A percentile compares a stretch with the other conserved stretches of the same genome.
Evolutionary conservation across 2,113 vertebrate genomes (phyloP).

Genomic region (Haliaeetus leucogaster): DNA sequence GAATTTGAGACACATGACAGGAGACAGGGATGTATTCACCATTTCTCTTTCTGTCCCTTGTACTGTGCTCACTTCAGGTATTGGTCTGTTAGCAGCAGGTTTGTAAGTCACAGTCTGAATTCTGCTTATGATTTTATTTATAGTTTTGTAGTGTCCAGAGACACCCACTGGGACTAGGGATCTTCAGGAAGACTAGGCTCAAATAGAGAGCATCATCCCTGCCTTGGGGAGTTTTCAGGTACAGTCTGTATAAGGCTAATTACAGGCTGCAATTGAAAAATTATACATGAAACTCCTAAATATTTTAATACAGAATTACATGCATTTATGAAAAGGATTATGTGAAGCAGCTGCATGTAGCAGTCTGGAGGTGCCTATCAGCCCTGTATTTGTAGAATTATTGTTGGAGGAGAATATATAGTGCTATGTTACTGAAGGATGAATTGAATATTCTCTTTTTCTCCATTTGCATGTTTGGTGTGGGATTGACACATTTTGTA

Average conservation of each 20-base stretch:
- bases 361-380: not conserved
- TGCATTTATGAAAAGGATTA: not conserved
- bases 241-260: not conserved
- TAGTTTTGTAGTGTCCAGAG: not conserved
- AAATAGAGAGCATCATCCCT: not conserved
- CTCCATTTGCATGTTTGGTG: not conserved
- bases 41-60: not conserved
- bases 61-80: not conserved
- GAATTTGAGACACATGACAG: not conserved
- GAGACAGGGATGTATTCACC: not conserved
- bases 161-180: not conserved
- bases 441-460: not conserved
- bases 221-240: not conserved
- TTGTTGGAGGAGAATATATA: not conserved
- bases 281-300: not conserved
- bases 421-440: not conserved
- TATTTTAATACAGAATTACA: not conserved
- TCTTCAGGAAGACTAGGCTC: not conserved
- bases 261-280: not conserved
- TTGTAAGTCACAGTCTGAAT: not conserved
- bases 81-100: not conserved
- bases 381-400: not conserved
- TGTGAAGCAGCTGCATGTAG: not conserved
- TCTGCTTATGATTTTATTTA: not conserved
- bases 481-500: not conserved